These are phyloP conservation scores for Cyclopterus lumpus DNA, from an alignment of 2,797 vertebrate genomes.

Conservation along the genomic window DNA sequence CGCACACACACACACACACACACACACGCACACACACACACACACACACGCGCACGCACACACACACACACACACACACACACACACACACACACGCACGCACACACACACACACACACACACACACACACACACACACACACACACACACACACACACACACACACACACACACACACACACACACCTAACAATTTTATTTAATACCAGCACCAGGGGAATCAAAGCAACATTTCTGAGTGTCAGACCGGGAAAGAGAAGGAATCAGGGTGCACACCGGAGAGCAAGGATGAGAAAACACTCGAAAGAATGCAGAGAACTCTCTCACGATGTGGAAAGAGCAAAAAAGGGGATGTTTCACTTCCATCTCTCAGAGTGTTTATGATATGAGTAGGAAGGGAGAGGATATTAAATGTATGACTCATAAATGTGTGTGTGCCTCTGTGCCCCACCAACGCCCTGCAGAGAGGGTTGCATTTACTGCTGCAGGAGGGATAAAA, in stretches of 20 bases:
- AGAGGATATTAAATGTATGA: constrained; percentile 82
- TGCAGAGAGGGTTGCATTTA: constrained; percentile 77
- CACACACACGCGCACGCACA: constrained; percentile 7
- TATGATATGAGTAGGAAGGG: constrained; percentile 80
- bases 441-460: constrained; percentile 78
- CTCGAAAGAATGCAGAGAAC: constrained; percentile 49
- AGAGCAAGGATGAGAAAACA: constrained; percentile 47
- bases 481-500: constrained; percentile 72
- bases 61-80: constrained; percentile 9
- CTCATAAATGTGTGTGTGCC: constrained; percentile 83
- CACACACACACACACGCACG: constrained; percentile 20
- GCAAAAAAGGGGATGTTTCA: constrained; percentile 62
- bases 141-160: constrained; percentile 8
- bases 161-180: constrained; percentile 21
- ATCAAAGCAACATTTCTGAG: constrained; percentile 53
- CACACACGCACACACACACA: constrained; percentile 19
- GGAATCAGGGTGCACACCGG: constrained; percentile 44
- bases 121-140: constrained; percentile 18
- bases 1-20: not conserved
- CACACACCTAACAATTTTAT: not conserved
- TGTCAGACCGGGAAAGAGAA: constrained; percentile 44
- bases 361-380: constrained; percentile 72
- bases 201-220: constrained; percentile 14
- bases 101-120: constrained; percentile 1
- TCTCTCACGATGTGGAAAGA: constrained; percentile 49